Percentiles rank a stretch among this genome's conserved stretches.
Evolutionary conservation across 2,888 invertebrate genomes (phyloP).

Genomic region (Caenorhabditis angaria): DNA sequence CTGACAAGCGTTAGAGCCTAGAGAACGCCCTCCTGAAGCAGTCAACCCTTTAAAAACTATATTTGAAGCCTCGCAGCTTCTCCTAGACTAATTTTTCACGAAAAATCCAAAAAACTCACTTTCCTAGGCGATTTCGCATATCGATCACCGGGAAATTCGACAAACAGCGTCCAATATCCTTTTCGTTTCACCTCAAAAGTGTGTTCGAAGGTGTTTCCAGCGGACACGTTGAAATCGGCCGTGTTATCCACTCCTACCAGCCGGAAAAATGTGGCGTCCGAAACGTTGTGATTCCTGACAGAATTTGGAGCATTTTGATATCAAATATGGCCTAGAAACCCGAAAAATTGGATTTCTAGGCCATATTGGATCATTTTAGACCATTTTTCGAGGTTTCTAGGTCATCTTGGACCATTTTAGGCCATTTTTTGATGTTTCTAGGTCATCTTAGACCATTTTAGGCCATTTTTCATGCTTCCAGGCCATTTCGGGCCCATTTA

Average conservation of each 20-base stretch:
- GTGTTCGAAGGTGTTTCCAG: slow-evolving; percentile 71
- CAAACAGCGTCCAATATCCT: slow-evolving; percentile 71
- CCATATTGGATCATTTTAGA: no score
- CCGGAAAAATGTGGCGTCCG: slow-evolving; percentile 70
- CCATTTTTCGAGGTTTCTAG: neutral
- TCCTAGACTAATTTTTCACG: neutral
- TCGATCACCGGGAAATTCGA: slow-evolving; percentile 71
- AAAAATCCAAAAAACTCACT: slow-evolving; percentile 15
- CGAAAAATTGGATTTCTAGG: neutral
- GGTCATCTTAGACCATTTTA: no score
- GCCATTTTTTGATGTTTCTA: neutral
- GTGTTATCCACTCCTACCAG: slow-evolving; percentile 71
- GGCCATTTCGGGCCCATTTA: no score
- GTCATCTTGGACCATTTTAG: no score
- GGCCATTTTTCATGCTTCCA: neutral
- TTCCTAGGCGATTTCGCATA: slow-evolving; percentile 69
- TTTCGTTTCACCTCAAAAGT: slow-evolving; percentile 68
- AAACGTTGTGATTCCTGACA: slow-evolving; percentile 69
- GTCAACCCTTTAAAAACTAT: no score
- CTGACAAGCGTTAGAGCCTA: no score
- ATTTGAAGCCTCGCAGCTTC: neutral
- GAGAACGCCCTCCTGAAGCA: no score
- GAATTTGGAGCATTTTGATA: no score
- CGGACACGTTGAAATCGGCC: slow-evolving; percentile 68
- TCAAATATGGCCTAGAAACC: no score